Evolutionary conservation across 2,113 vertebrate species (phyloP), one percentile per base, ranked within the genome.

Genomic region (Geococcyx californianus): DNA sequence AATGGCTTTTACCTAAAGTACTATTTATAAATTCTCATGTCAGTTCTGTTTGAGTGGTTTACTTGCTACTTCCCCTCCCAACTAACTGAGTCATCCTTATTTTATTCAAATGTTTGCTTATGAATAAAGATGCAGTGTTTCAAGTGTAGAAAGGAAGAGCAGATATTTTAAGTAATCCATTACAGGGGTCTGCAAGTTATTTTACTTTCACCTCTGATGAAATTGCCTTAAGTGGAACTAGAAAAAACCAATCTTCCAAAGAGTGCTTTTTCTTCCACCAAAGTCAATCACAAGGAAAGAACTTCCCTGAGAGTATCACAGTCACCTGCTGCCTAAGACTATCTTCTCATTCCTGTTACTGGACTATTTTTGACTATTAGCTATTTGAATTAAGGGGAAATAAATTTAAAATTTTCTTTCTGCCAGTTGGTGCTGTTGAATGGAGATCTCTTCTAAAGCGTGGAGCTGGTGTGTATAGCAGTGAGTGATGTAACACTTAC

Each of bases 21-120:
- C 94, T 86, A 47, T 84, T 95, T 96, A 76, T 5, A 9, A 87
- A 69, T 94, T 92, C 56, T 95, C 63, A 70, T 49, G 79, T 95
- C 31, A 4, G 8, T 96, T 97, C 91, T 96, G 15, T 93, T 92
- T 91, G 64, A n/a, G 45, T 95, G 75, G 68, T 74, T 89, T 67
- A 80, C 72, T 67, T 84, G 47, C 31, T 94, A 31, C 56, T 81
- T 95, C 33, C 75, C 58, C 58, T 94, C 49, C n/a, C 66, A 88
- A 84, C 64, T 91, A 51, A 62, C 59, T 79, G 67, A 93, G 33
- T 95, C 76, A 91, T 85, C 51, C 47, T 69, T 90, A 70, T 86
- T 95, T 96, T 90, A 86, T 92, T 84, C 19, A 88, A 59, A 90
- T 5, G 36, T 44, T 87, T 82, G 19, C 69, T 80, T 70, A 75